phyloP scores from a whole-genome alignment of 2,888 invertebrate species.

The Dioctria linearis region DNA sequence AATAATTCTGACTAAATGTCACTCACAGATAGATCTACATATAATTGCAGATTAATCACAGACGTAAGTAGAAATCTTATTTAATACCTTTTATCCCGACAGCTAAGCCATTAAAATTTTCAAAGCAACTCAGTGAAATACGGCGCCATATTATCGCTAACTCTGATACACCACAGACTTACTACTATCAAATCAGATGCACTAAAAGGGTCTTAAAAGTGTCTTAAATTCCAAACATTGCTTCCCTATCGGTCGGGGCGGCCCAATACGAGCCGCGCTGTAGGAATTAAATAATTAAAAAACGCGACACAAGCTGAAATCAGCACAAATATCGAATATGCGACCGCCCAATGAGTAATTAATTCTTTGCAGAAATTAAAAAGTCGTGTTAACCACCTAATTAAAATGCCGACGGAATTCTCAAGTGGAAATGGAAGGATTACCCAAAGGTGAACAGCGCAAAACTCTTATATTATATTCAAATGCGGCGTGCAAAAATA shows the following conservation, averaged over 20 bases:
- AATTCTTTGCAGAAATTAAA: constrained; percentile 71
- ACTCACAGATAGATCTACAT: background rate
- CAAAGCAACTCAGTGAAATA: constrained; percentile 30
- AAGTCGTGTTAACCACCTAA: constrained; percentile 72
- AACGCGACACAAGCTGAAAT: constrained; percentile 8
- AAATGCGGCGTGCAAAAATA: constrained; percentile 9
- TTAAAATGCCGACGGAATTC: constrained; percentile 68
- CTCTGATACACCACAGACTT: constrained; percentile 18
- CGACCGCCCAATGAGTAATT: constrained; percentile 71
- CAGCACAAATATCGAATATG: constrained; percentile 28
- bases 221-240: constrained; percentile 40
- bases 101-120: constrained; percentile 27
- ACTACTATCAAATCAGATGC: constrained; percentile 38
- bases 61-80: constrained; percentile 17
- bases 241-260: background rate
- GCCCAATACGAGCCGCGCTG: constrained; percentile 2
- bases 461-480: constrained; percentile 13
- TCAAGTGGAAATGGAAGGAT: constrained; percentile 39
- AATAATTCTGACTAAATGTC: no score
- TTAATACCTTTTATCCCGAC: constrained; percentile 20
- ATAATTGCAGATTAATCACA: constrained; percentile 24
- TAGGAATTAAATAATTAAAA: constrained; percentile 44
- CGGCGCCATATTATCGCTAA: constrained; percentile 45
- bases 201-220: constrained; percentile 41
- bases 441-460: constrained; percentile 31